Evolutionary conservation across 2,888 invertebrate genomes (phyloP).

Genomic region (Branchipolynoe longqiensis): DNA sequence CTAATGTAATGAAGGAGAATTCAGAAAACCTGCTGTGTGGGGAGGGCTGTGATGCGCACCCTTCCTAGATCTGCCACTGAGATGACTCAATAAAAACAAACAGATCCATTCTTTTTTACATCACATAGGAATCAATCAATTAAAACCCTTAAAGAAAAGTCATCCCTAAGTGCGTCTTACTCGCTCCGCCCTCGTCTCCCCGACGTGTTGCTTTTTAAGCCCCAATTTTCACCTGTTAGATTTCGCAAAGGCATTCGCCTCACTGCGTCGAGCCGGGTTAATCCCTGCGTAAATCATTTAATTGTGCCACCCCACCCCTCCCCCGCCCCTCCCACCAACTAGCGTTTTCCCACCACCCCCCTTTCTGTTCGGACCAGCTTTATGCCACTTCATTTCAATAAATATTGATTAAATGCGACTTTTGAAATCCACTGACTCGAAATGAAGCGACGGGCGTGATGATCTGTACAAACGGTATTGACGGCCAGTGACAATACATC

Average conservation of each 20-base stretch:
- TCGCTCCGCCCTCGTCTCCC: too few species aligned
- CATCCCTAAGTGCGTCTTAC: too few species aligned
- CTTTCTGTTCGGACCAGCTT: neutral
- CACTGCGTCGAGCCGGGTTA: neutral
- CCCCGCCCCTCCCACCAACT: neutral
- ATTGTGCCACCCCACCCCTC: neutral
- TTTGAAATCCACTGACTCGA: neutral
- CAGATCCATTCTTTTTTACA: too few species aligned
- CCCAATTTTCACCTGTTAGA: conserved; percentile 4
- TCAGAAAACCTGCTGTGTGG: too few species aligned
- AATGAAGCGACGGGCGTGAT: neutral
- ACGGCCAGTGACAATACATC: conserved; percentile 18
- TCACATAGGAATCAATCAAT: too few species aligned
- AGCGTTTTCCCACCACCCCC: neutral
- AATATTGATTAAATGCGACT: conserved; percentile 9
- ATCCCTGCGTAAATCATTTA: neutral
- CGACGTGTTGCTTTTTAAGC: neutral
- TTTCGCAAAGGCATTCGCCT: neutral
- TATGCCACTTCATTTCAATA: conserved; percentile 14
- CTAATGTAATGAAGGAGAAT: too few species aligned
- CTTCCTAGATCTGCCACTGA: too few species aligned
- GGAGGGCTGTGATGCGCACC: too few species aligned
- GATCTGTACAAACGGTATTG: conserved; percentile 7
- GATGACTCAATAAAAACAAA: too few species aligned
- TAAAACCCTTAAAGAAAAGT: too few species aligned